Evolutionary conservation across 2,888 invertebrate species (phyloP).

Genomic region (Mimachlamys varia): DNA sequence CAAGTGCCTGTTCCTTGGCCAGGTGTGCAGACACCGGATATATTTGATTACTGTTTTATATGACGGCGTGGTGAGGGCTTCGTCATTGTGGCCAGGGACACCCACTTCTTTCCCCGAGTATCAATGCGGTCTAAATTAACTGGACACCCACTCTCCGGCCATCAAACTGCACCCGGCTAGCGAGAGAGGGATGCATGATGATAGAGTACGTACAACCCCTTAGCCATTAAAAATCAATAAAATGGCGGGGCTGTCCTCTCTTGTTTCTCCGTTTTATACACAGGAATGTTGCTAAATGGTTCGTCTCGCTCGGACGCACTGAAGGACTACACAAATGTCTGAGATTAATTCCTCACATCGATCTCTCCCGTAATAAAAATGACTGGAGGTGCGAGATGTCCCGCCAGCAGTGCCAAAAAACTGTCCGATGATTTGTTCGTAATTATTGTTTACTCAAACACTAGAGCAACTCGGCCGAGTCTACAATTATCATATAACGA

Average conservation of each 20-base stretch:
- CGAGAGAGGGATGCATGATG: neutral
- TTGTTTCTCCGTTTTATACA: neutral
- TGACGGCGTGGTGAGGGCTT: neutral
- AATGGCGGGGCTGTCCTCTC: conserved; percentile 5
- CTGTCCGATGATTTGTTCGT: neutral
- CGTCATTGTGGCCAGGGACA: neutral
- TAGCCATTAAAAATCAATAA: conserved; percentile 4
- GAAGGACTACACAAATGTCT: neutral
- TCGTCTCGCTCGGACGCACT: neutral
- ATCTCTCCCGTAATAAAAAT: neutral
- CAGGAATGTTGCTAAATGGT: neutral
- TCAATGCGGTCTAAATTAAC: conserved; percentile 5
- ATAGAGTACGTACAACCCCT: neutral
- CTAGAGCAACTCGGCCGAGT: neutral
- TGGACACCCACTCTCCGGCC: conserved; percentile 28
- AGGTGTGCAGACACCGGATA: neutral
- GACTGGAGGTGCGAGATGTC: neutral
- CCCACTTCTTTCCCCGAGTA: neutral
- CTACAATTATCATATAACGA: neutral
- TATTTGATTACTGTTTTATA: neutral
- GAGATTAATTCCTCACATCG: neutral
- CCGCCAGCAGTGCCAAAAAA: neutral
- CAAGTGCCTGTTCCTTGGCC: neutral
- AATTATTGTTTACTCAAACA: neutral
- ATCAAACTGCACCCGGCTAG: conserved; percentile 29